phyloP scores from a whole-genome alignment of 2,888 invertebrate genomes.

The Ichneumoninae sp. region DNA sequence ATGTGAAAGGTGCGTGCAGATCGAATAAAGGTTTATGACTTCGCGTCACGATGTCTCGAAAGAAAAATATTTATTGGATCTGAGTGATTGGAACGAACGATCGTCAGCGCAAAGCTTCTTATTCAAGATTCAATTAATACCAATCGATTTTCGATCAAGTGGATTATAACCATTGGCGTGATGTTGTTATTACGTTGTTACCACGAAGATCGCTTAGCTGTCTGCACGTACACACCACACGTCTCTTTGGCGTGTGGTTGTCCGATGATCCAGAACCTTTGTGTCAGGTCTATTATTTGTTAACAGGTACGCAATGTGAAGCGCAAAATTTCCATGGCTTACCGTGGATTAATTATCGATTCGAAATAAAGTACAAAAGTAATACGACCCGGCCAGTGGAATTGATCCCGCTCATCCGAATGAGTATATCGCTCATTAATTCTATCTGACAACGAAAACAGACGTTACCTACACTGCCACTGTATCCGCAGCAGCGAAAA shows the following conservation, averaged over 20 bases:
- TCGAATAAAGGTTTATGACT: neutral
- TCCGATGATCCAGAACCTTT: slow-evolving; percentile 13
- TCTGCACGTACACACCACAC: too few species aligned
- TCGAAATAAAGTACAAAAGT: neutral
- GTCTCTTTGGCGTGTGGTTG: slow-evolving; percentile 3
- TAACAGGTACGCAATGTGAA: slow-evolving; percentile 29
- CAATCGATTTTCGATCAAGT: slow-evolving; percentile 40
- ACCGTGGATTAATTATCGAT: slow-evolving; percentile 18
- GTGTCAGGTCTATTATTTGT: slow-evolving; percentile 7
- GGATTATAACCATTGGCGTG: slow-evolving; percentile 11
- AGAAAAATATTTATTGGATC: slow-evolving; percentile 9
- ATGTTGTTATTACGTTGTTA: slow-evolving; percentile 24
- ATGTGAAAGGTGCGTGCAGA: neutral
- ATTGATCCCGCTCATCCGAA: neutral
- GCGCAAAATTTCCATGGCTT: slow-evolving; percentile 41
- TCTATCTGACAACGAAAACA: neutral
- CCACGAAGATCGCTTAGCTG: slow-evolving; percentile 12
- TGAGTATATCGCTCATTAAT: neutral
- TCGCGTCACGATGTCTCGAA: neutral
- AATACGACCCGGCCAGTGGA: neutral
- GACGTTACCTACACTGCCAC: neutral
- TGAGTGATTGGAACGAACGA: neutral
- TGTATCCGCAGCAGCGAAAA: neutral
- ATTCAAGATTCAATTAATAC: neutral
- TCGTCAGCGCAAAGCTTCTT: slow-evolving; percentile 18